Evolutionary conservation across 2,113 vertebrate species (phyloP).

Genomic region (Ceyx margarethae): DNA sequence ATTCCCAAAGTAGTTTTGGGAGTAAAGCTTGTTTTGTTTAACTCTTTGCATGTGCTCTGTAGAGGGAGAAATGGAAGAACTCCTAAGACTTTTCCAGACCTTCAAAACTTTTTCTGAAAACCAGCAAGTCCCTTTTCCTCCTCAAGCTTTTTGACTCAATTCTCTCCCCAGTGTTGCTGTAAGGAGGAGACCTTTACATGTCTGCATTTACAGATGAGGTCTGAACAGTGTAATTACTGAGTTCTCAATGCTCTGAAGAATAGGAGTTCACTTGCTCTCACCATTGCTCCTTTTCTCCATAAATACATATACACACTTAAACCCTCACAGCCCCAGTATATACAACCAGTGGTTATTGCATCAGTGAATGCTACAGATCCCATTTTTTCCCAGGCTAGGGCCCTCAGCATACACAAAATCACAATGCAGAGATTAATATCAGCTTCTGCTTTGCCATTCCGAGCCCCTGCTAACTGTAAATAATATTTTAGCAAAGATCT

Average conservation of each 20-base stretch:
- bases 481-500: conserved; percentile 72
- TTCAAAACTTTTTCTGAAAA: neutral
- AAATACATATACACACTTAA: conserved; percentile 49
- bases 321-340: conserved; percentile 41
- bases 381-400: conserved; percentile 24
- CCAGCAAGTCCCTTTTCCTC: neutral
- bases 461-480: conserved; percentile 72
- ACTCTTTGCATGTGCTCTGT: neutral
- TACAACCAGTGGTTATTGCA: conserved; percentile 58
- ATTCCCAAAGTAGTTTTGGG: neutral
- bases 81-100: neutral
- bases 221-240: neutral
- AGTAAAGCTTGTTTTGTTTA: neutral
- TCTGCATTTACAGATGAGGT: conserved; percentile 11
- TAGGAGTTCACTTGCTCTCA: conserved; percentile 19
- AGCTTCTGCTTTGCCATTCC: conserved; percentile 63
- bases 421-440: conserved; percentile 68
- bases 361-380: conserved; percentile 35
- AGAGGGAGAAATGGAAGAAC: neutral
- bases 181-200: neutral
- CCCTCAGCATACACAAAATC: conserved; percentile 21
- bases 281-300: neutral
- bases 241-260: conserved; percentile 50
- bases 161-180: neutral
- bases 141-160: neutral